Evolutionary conservation across 1,140 invertebrate species (phyloP).

Genomic region (Aleiodes sp.): DNA sequence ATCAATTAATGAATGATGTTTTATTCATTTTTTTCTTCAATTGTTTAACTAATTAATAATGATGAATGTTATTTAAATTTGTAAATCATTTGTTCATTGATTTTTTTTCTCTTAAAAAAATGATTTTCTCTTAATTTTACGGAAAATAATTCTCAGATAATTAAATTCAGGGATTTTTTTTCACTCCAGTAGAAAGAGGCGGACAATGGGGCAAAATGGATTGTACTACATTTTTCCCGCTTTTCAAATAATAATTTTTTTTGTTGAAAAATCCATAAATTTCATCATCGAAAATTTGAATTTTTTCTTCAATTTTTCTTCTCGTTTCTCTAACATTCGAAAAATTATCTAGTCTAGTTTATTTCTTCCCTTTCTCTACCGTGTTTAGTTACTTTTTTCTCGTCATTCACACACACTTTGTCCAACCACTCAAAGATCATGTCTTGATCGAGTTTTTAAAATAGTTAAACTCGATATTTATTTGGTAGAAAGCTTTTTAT

Average conservation of each 20-base stretch:
- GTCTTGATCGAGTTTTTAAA: background rate
- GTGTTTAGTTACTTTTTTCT: background rate
- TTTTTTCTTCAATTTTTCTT: background rate
- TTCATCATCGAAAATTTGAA: background rate
- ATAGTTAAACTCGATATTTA: slow-evolving; percentile 37
- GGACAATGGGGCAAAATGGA: too few species aligned
- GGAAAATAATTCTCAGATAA: too few species aligned
- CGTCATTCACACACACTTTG: background rate
- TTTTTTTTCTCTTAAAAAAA: too few species aligned
- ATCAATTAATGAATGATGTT: slow-evolving; percentile 63
- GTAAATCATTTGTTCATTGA: too few species aligned
- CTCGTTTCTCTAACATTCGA: background rate
- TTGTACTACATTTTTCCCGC: too few species aligned
- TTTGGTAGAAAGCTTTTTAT: slow-evolving; percentile 62
- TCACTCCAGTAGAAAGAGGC: too few species aligned
- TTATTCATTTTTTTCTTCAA: slow-evolving; percentile 56
- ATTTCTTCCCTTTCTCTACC: background rate
- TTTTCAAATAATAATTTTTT: background rate
- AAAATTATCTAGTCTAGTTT: slow-evolving; percentile 7
- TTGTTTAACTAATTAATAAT: slow-evolving; percentile 17
- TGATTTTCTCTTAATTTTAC: too few species aligned
- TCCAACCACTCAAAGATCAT: background rate
- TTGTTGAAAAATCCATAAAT: background rate
- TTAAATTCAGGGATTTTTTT: too few species aligned
- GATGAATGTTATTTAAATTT: too few species aligned